A percentile compares a stretch with the other conserved stretches of the same genome.
These are phyloP conservation scores for Phylloscopus trochiloides DNA, from an alignment of 2,113 vertebrate genomes.

Conservation along the genomic window DNA sequence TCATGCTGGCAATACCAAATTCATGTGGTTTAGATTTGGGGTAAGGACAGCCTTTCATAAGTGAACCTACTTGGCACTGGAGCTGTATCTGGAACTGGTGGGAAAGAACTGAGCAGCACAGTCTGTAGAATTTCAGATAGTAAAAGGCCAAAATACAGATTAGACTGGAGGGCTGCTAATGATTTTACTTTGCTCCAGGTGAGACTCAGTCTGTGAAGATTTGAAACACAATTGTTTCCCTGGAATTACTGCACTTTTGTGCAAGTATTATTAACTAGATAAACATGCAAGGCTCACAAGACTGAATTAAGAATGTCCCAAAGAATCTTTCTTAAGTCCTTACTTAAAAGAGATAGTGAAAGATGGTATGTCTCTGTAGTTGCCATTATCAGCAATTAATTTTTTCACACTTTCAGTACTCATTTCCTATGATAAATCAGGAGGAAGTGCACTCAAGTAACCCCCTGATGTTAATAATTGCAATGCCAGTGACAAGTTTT, in stretches of 20 bases:
- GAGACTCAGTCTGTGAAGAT: not conserved
- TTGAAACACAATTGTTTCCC: accelerated
- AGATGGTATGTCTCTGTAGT: not conserved
- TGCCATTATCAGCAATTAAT: not conserved
- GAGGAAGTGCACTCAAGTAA: not conserved
- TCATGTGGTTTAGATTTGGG: accelerated
- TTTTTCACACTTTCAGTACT: not conserved
- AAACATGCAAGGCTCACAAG: not conserved
- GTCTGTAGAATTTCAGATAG: not conserved
- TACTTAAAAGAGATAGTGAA: not conserved
- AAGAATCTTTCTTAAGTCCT: not conserved
- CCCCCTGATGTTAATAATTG: not conserved
- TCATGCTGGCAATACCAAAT: not conserved
- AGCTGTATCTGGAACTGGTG: not conserved
- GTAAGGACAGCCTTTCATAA: not conserved
- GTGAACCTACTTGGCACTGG: not conserved
- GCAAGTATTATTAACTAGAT: not conserved
- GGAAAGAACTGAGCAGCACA: not conserved
- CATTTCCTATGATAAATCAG: not conserved
- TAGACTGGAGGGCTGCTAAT: not conserved
- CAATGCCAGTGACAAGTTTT: not conserved
- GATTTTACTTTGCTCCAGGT: not conserved
- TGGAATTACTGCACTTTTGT: not conserved
- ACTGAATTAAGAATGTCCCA: not conserved
- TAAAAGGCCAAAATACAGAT: not conserved